Evolutionary conservation across 2,888 invertebrate species (phyloP).

Genomic region (Drosophila setosimentum): DNA sequence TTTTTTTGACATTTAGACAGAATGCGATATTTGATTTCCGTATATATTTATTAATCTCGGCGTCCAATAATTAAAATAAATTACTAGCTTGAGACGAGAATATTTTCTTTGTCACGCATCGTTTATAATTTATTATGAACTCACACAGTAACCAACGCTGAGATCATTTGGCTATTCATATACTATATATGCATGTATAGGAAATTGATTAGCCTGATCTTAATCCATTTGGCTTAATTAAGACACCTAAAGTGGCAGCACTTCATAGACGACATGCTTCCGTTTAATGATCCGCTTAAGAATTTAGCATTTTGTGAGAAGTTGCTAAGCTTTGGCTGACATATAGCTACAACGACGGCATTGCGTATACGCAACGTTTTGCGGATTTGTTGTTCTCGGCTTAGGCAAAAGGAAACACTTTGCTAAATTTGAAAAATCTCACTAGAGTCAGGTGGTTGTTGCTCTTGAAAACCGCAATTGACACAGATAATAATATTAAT

Average conservation of each 20-base stretch:
- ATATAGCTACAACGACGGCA: slow-evolving; percentile 41
- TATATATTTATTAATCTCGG: slow-evolving; percentile 50
- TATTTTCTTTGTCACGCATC: slow-evolving; percentile 43
- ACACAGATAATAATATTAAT: slow-evolving; percentile 61
- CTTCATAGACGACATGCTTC: slow-evolving; percentile 56
- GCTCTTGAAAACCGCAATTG: slow-evolving; percentile 77
- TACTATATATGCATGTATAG: slow-evolving; percentile 36
- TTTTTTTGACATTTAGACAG: slow-evolving; percentile 24
- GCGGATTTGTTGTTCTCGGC: slow-evolving; percentile 15
- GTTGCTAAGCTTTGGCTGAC: slow-evolving; percentile 49
- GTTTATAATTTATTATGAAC: slow-evolving; percentile 52
- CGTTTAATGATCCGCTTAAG: slow-evolving; percentile 69
- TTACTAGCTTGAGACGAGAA: slow-evolving; percentile 47
- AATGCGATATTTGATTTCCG: slow-evolving; percentile 66
- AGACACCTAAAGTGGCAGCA: slow-evolving; percentile 47
- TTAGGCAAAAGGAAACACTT: slow-evolving; percentile 52
- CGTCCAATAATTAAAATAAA: slow-evolving; percentile 66
- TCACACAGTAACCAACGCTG: slow-evolving; percentile 62
- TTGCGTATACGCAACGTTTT: slow-evolving; percentile 55
- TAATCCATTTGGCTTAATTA: slow-evolving; percentile 64
- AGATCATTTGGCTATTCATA: slow-evolving; percentile 50
- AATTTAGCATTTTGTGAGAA: slow-evolving; percentile 39
- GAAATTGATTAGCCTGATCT: slow-evolving; percentile 55
- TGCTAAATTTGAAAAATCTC: slow-evolving; percentile 25
- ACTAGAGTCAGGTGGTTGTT: slow-evolving; percentile 35